phyloP scores from a whole-genome alignment of 2,888 invertebrate species.

The Nephrotoma appendiculata region DNA sequence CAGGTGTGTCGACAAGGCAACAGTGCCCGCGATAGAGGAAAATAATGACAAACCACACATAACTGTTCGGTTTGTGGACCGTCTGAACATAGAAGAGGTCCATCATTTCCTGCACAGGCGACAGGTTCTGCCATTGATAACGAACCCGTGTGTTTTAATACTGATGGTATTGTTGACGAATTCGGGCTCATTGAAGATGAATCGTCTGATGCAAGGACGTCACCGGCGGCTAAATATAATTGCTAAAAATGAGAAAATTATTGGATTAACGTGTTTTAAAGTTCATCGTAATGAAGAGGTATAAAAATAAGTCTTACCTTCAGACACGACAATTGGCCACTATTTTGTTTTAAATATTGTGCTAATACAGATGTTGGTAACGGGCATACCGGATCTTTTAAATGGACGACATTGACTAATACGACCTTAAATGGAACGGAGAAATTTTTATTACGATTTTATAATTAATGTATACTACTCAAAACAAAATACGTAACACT shows the following conservation, averaged over 20 bases:
- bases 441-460: constrained; percentile 5
- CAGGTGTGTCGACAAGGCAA: constrained; percentile 79
- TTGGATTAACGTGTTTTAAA: neutral
- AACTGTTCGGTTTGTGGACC: constrained; percentile 42
- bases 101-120: constrained; percentile 27
- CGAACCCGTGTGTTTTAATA: constrained; percentile 17
- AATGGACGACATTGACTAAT: constrained; percentile 67
- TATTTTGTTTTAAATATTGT: constrained; percentile 74
- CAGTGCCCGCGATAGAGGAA: constrained; percentile 61
- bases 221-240: constrained; percentile 60
- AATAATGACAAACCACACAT: constrained; percentile 73
- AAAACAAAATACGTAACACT: no score
- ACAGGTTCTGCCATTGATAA: constrained; percentile 40
- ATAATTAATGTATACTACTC: no score
- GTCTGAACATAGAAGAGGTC: constrained; percentile 16
- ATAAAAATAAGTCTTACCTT: constrained; percentile 42
- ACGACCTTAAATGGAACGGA: constrained; percentile 49
- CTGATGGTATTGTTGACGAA: constrained; percentile 19
- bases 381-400: constrained; percentile 65
- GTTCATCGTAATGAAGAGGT: neutral
- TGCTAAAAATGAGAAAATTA: constrained; percentile 38
- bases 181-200: constrained; percentile 34
- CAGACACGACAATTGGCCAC: constrained; percentile 65
- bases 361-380: constrained; percentile 68
- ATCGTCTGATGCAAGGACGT: constrained; percentile 39